These are phyloP conservation scores for Cladorhizidae sp. DNA, from an alignment of 37 sponge, comb jelly and placozoan species.

Conservation along the genomic window DNA sequence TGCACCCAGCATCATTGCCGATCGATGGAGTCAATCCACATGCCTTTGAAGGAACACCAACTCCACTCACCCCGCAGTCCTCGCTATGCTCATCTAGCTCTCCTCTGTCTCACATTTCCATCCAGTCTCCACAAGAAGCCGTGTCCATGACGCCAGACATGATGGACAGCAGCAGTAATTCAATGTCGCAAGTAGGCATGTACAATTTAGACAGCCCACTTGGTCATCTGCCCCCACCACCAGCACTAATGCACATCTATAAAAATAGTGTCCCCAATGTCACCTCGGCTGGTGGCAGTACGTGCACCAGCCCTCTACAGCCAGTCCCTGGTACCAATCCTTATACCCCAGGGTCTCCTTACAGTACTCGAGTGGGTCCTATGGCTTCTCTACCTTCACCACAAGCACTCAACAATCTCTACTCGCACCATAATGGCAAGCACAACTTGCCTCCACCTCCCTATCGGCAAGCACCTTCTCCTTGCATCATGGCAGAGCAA, in stretches of 20 bases:
- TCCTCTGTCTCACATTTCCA: conserved; percentile 38
- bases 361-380: conserved; percentile 27
- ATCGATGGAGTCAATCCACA: background rate
- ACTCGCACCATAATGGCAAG: too few species aligned
- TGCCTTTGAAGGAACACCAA: background rate
- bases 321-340: background rate
- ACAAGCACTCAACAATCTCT: too few species aligned
- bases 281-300: background rate
- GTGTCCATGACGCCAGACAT: conserved; percentile 16
- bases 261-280: background rate
- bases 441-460: background rate
- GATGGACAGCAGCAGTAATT: background rate
- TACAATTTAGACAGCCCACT: conserved; percentile 17
- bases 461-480: background rate
- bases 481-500: background rate
- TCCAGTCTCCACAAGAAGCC: background rate
- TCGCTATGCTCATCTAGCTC: conserved; percentile 42
- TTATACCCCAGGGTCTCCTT: background rate
- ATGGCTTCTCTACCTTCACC: conserved; percentile 14
- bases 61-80: conserved; percentile 28
- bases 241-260: background rate
- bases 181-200: conserved; percentile 3
- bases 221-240: background rate
- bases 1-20: background rate
- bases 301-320: conserved; percentile 13